phyloP scores from a whole-genome alignment of 2,113 vertebrate species.

The Pollimyrus isidori region DNA sequence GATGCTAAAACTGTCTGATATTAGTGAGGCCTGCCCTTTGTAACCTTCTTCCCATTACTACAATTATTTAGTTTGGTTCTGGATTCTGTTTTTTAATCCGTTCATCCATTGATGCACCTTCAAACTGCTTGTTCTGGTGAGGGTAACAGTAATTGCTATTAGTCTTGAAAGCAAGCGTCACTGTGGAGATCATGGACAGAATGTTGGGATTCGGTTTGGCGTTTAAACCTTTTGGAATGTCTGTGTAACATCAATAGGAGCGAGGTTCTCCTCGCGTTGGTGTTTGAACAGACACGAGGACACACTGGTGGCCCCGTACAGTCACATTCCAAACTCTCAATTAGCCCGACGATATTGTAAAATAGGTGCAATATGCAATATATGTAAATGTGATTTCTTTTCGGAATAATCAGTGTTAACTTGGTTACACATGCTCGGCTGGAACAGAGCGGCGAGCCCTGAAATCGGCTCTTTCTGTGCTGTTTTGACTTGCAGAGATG shows the following conservation, averaged over 20 bases:
- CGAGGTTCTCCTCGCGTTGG: neutral
- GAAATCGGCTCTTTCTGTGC: neutral
- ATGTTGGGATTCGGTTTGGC: neutral
- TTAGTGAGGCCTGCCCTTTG: conserved; percentile 8
- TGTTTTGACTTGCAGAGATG: neutral
- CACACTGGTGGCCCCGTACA: neutral
- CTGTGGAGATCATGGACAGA: neutral
- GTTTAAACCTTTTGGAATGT: neutral
- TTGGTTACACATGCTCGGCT: neutral
- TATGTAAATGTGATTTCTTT: neutral
- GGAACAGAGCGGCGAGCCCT: neutral
- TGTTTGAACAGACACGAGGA: neutral
- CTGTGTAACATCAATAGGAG: neutral
- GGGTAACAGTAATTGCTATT: too few species aligned
- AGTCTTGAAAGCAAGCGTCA: neutral
- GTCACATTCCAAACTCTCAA: neutral
- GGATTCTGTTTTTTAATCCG: neutral
- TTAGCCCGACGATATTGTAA: neutral
- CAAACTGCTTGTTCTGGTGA: neutral
- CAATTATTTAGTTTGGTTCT: conserved; percentile 24
- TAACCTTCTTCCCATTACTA: conserved; percentile 23
- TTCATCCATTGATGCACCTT: neutral
- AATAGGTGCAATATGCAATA: conserved; percentile 8
- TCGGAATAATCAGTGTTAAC: neutral
- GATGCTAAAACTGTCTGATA: conserved; percentile 27